Base-by-base conservation (phyloP, 2,888 invertebrate species). In the Hydraecia micacea region DNA sequence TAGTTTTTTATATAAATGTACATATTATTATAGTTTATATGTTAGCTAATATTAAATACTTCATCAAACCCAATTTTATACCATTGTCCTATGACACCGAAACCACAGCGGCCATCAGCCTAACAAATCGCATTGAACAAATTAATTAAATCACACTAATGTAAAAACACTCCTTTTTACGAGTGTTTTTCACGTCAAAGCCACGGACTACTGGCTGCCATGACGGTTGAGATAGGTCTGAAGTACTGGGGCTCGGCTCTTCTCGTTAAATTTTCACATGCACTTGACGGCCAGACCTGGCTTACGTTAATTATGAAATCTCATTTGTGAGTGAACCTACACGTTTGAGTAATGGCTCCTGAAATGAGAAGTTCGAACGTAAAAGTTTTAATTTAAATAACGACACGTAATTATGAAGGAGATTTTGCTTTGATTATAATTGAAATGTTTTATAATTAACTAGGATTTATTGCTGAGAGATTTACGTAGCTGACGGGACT, bases 241-340 rank as follows among this genome's bases (percentile, higher is more conserved):
- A 90, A 92, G 93, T 87, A 87, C 90, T 89, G 85, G 73, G 73
- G 78, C 88, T 91, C 91, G 90, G 90, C 89, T 88, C 87, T 89
- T 93, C 96, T 96, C 96, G 95, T 96, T 96, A 96, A 96, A 96
- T 95, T 96, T 96, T 96, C 96, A 96, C 95, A 96, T 96, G 95
- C 96, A 95, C 96, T 96, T 96, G 96, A 96, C 96, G 95, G 94
- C 92, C 93, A 93, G 93, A 93, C 94, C 95, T 94, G 95, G 95
- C 95, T 95, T 95, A 94, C 96, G 95, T 96, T 96, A 96, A 96
- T 96, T 96, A 96, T 96, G 95, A 96, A 96, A 96, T 95, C 95
- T 95, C 96, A 96, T 96, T 96, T 95, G 93, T 94, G 93, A 94
- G 93, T 92, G 94, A 94, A 93, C 95, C 94, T 94, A 93, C 93